Evolutionary conservation across 2,113 vertebrate genomes (phyloP).

Genomic region (Cephalopholis sonnerati): DNA sequence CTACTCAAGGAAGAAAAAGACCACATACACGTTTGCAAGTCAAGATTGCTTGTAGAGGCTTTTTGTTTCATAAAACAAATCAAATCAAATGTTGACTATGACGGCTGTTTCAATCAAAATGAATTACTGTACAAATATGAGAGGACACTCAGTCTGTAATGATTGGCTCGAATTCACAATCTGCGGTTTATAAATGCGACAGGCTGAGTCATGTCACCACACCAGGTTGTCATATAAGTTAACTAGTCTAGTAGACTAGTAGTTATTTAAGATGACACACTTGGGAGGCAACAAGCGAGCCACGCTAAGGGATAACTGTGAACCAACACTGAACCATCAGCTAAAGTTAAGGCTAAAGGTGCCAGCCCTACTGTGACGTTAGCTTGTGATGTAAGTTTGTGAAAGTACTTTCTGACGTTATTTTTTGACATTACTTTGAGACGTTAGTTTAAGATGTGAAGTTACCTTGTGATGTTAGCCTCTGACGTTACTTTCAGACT

Average conservation of each 20-base stretch:
- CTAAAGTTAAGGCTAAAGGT: no score
- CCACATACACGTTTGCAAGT: neutral
- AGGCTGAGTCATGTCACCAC: neutral
- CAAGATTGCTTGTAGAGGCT: neutral
- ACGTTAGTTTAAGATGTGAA: neutral
- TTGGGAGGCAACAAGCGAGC: no score
- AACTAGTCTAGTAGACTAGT: no score
- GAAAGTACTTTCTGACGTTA: neutral
- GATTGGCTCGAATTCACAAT: neutral
- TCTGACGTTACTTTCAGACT: neutral
- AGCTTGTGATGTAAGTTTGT: neutral
- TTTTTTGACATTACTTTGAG: neutral
- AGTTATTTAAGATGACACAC: no score
- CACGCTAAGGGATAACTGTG: no score
- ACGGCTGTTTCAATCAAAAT: neutral
- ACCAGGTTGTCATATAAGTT: no score
- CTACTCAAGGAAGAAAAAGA: neutral
- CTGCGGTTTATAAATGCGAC: neutral
- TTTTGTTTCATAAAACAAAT: neutral
- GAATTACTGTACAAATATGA: neutral
- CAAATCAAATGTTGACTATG: neutral
- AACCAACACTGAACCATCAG: no score
- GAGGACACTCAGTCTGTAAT: neutral
- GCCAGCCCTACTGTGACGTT: neutral
- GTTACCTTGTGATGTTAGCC: neutral